Evolutionary conservation across 1,140 invertebrate genomes (phyloP), one percentile per base, ranked within the genome.

Genomic region (Cyphomyrmex costatus): DNA sequence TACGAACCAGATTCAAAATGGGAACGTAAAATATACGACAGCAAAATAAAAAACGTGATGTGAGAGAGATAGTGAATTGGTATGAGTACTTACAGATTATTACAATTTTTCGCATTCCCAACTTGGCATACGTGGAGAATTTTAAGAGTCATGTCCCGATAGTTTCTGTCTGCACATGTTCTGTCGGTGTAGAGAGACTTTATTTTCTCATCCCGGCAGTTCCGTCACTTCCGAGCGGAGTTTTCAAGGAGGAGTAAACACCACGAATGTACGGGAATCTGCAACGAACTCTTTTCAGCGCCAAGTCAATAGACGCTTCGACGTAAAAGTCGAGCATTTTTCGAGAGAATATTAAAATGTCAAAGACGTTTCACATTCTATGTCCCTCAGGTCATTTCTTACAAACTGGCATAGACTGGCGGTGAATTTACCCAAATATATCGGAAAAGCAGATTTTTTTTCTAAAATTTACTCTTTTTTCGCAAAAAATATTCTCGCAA

Each of bases 261-360:
- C 51, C 51, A 65, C 76, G 42, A 65, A 65, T 65, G 27, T 56
- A 78, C 19, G 60, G 24, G 65, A 80, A 70, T 56, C 49, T 80
- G 51, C 65, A 58, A 80, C 63, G 46, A 79, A 30, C 56, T 46
- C 56, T 65, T 60, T 56, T 33, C 33, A n/a, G 19, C 27, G 33
- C 24, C 82, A 46, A 87, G 63, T 56, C 30, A 86, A 88, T 86
- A 76, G 80, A 86, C 61, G 63, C 27, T 53, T 79, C 82, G 63
- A 79, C 56, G 46, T 60, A 24, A 42, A 36, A 70, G 33, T 76
- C 73, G 30, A 56, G 42, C 30, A 68, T 78, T 51, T 66, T 78
- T 51, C 51, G 36, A 19, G 24, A n/a, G 46, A 86, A 61, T 58
- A 85, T 56, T 87, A 36, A 78, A 85, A 85, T 86, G 71, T 83